Conservation (phyloP, 2,888 invertebrate species). For the Troides helena region DNA sequence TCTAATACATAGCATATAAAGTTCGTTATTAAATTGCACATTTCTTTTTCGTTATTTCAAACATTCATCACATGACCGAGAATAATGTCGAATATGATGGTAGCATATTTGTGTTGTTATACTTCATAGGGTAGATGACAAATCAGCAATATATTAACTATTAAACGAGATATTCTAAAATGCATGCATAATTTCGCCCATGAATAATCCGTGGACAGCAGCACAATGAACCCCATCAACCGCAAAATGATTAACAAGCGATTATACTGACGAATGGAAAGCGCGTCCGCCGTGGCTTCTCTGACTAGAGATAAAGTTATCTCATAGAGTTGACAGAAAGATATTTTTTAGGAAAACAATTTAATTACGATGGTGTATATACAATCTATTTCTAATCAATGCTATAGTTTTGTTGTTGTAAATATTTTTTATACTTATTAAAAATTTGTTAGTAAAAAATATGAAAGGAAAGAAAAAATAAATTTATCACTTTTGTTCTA, state of each 20-base stretch:
- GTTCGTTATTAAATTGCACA: too few species aligned
- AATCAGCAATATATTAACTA: conserved; percentile 21
- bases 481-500: too few species aligned
- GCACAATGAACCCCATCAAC: conserved; percentile 75
- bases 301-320: conserved; percentile 50
- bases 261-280: conserved; percentile 77
- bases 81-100: not conserved
- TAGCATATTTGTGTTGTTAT: not conserved
- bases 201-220: conserved; percentile 68
- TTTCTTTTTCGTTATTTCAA: not conserved
- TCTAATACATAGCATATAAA: too few species aligned
- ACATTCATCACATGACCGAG: not conserved
- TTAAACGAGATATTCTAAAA: conserved; percentile 36
- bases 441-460: too few species aligned
- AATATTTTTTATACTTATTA: too few species aligned
- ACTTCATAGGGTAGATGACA: not conserved
- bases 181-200: conserved; percentile 54
- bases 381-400: too few species aligned
- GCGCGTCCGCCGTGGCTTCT: conserved; percentile 72
- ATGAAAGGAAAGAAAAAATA: too few species aligned
- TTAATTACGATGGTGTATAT: too few species aligned
- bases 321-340: not conserved
- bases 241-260: conserved; percentile 80
- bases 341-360: too few species aligned
- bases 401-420: too few species aligned